phyloP scores from a whole-genome alignment of 2,113 vertebrate species.

The Meriones unguiculatus region DNA sequence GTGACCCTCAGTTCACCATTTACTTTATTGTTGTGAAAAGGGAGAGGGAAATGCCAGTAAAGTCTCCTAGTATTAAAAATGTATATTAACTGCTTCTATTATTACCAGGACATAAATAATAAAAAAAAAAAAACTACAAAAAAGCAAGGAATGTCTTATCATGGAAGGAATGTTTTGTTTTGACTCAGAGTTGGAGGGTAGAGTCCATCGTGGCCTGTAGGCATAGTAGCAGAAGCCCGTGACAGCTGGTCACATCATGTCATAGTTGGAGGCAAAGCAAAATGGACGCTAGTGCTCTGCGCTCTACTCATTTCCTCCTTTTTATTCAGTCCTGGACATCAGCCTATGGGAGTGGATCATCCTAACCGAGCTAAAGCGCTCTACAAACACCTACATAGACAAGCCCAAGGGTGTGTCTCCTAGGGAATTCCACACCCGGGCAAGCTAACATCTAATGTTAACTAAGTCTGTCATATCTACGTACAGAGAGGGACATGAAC shows the following conservation, averaged over 20 bases:
- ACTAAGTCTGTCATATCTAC: neutral
- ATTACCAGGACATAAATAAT: neutral
- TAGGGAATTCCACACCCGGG: neutral
- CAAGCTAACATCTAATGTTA: neutral
- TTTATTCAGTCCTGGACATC: neutral
- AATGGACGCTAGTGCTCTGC: too few species aligned
- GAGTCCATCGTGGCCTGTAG: neutral
- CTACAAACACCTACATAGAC: neutral
- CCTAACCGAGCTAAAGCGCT: neutral
- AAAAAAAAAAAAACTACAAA: neutral
- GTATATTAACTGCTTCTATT: neutral
- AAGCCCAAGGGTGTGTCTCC: neutral
- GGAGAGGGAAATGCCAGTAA: neutral
- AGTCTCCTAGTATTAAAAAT: neutral
- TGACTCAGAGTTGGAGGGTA: neutral
- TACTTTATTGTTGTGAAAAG: neutral
- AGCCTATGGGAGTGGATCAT: neutral
- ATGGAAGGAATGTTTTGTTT: neutral
- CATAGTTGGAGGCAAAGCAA: neutral
- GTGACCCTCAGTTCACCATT: neutral
- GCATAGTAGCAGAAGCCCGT: neutral
- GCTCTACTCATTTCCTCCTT: too few species aligned
- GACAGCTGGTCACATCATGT: neutral
- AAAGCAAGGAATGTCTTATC: neutral
- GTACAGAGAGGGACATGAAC: neutral